Evolutionary conservation across 2,113 vertebrate species (phyloP).

Genomic region (Daphoenositta chrysoptera): DNA sequence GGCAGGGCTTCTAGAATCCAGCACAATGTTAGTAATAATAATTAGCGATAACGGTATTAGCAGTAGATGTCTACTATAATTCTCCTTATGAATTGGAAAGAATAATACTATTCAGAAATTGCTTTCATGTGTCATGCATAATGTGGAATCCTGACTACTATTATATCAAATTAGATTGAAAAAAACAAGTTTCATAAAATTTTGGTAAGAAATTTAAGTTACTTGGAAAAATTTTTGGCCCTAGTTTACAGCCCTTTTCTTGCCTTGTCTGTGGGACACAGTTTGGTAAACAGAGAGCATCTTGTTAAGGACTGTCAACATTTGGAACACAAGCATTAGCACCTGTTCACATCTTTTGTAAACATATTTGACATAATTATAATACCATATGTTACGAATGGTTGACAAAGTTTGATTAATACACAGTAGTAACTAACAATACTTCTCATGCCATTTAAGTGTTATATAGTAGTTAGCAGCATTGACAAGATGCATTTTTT

Average conservation of each 20-base stretch:
- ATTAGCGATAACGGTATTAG: background rate
- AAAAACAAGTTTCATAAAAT: background rate
- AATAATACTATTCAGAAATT: background rate
- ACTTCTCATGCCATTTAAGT: background rate
- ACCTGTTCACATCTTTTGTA: conserved; percentile 25
- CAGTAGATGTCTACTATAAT: background rate
- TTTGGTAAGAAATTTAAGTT: background rate
- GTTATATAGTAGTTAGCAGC: background rate
- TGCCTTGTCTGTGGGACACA: background rate
- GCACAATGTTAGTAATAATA: background rate
- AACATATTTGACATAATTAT: conserved; percentile 33
- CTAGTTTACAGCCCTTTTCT: background rate
- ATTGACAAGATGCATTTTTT: background rate
- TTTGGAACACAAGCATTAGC: background rate
- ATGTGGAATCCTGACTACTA: background rate
- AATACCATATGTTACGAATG: background rate
- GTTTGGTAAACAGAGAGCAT: background rate
- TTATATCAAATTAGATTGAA: background rate
- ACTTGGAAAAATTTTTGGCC: background rate
- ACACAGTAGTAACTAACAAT: background rate
- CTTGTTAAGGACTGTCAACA: background rate
- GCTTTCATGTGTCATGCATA: background rate
- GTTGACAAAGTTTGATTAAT: conserved; percentile 31
- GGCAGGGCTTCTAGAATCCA: background rate
- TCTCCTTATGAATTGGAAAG: background rate